Evolutionary conservation across 2,888 invertebrate species (phyloP).

Genomic region (Blomia tropicalis): DNA sequence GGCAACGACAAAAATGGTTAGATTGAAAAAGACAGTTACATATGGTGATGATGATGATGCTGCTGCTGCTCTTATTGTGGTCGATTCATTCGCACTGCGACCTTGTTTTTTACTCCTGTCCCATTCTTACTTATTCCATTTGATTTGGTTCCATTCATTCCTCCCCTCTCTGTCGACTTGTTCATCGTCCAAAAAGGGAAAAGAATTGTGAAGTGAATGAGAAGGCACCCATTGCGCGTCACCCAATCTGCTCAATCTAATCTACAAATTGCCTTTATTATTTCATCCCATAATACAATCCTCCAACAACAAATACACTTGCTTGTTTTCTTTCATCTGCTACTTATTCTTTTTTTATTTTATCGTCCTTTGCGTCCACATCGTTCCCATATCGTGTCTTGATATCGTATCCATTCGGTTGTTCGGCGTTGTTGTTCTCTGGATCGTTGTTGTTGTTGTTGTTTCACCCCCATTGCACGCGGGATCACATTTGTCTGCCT

Average conservation of each 20-base stretch:
- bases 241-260: slow-evolving; percentile 10
- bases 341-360: background rate
- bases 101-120: background rate
- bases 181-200: background rate
- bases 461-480: background rate
- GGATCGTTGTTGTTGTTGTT: background rate
- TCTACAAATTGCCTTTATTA: slow-evolving; percentile 15
- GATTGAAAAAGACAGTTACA: too few species aligned
- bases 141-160: background rate
- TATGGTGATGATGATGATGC: too few species aligned
- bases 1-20: too few species aligned
- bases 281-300: too few species aligned
- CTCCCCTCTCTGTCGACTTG: background rate
- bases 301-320: too few species aligned
- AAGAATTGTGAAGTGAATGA: background rate
- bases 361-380: background rate
- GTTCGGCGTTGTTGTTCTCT: background rate
- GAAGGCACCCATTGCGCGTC: too few species aligned
- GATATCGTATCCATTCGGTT: too few species aligned
- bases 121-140: too few species aligned
- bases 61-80: too few species aligned
- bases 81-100: too few species aligned
- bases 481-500: background rate
- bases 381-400: background rate
- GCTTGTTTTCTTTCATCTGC: too few species aligned